phyloP scores from a whole-genome alignment of 2,113 vertebrate genomes.

The Brachirus orientalis region DNA sequence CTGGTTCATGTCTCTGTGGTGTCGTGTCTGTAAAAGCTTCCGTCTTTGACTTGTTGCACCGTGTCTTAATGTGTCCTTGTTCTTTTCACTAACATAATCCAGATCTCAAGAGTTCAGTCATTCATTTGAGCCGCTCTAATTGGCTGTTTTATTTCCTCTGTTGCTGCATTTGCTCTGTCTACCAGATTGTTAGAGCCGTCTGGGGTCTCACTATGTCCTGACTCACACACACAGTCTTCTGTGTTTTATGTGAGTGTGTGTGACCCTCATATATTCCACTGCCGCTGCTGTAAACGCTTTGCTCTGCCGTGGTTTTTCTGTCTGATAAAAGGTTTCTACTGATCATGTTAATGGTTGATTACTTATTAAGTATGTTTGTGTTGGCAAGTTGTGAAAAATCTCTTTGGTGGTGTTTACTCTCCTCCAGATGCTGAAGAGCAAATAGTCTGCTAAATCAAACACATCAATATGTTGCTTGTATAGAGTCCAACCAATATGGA shows the following conservation, averaged over 20 bases:
- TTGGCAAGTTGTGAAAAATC: too few species aligned
- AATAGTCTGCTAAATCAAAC: neutral
- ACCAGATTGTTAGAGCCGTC: neutral
- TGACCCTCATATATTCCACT: too few species aligned
- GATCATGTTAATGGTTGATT: too few species aligned
- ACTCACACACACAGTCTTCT: neutral
- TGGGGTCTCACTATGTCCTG: neutral
- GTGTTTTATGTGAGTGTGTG: neutral
- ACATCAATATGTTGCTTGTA: neutral
- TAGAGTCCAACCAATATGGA: neutral
- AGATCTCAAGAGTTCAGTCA: neutral
- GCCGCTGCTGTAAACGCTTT: too few species aligned
- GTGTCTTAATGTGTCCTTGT: neutral
- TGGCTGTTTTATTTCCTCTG: conserved; percentile 4
- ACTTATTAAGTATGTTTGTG: too few species aligned
- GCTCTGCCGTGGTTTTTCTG: neutral
- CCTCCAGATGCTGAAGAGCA: neutral
- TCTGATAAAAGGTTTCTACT: too few species aligned
- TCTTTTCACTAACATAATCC: neutral
- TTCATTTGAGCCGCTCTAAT: neutral
- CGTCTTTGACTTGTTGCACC: neutral
- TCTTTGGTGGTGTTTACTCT: neutral
- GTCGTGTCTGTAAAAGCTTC: neutral
- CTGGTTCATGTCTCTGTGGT: too few species aligned
- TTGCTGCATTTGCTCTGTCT: neutral